phyloP scores from a whole-genome alignment of 2,888 invertebrate genomes.

The Autographa pulchrina region DNA sequence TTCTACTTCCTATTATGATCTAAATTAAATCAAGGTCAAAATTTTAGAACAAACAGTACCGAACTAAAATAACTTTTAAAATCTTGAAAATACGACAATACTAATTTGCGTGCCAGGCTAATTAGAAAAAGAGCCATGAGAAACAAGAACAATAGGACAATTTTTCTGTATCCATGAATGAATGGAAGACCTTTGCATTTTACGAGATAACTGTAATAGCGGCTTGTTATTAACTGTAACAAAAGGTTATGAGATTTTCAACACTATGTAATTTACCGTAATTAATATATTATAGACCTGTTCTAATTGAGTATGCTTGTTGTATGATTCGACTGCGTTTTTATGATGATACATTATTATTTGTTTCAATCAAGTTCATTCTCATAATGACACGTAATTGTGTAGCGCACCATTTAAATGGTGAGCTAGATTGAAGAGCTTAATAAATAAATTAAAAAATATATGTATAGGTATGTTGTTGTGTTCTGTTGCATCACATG shows the following conservation, averaged over 20 bases:
- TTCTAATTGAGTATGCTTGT: neutral
- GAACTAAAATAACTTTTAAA: neutral
- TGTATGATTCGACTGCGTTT: neutral
- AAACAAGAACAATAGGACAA: slow-evolving; percentile 60
- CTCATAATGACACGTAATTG: neutral
- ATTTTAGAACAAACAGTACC: neutral
- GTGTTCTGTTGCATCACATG: no score
- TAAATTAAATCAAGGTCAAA: neutral
- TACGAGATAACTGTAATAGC: slow-evolving; percentile 50
- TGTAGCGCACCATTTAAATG: neutral
- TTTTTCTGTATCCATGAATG: slow-evolving; percentile 44
- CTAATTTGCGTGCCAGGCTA: slow-evolving; percentile 54
- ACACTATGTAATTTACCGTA: slow-evolving; percentile 26
- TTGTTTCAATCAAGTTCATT: neutral
- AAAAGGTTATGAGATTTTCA: slow-evolving; percentile 41
- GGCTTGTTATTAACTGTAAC: slow-evolving; percentile 15
- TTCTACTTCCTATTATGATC: no score
- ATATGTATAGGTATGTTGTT: no score
- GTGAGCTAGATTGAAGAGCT: no score
- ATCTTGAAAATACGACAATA: slow-evolving; percentile 15
- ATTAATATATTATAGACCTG: slow-evolving; percentile 12
- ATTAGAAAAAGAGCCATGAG: slow-evolving; percentile 61
- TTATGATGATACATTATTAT: neutral
- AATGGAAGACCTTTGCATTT: slow-evolving; percentile 55
- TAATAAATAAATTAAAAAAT: no score